Percentiles rank a stretch among this genome's conserved stretches.
Evolutionary conservation across 1,140 invertebrate species (phyloP).

Genomic region (Orchestia grillus): DNA sequence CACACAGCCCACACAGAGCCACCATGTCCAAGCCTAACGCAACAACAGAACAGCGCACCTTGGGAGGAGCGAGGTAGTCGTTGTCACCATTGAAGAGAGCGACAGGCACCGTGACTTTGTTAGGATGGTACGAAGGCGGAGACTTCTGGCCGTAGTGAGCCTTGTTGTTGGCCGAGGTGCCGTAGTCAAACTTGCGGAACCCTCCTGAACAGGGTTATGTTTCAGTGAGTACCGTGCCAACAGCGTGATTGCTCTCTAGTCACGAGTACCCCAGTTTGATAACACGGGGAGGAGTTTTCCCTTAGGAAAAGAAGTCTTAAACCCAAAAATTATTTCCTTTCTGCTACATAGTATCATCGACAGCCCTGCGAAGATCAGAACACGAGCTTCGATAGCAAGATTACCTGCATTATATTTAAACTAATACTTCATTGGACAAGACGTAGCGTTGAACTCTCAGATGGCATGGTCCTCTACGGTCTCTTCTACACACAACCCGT

Average conservation of each 20-base stretch:
- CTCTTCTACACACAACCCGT: no score
- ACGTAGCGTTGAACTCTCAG: no score
- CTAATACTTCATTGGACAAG: no score
- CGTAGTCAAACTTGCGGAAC: conserved; percentile 25
- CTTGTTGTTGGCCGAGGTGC: neutral
- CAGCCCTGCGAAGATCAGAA: no score
- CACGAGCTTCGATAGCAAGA: no score
- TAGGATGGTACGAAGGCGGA: neutral
- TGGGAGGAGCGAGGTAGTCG: conserved; percentile 31
- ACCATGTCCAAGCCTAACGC: neutral
- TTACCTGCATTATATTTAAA: no score
- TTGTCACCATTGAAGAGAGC: neutral
- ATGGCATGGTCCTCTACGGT: no score
- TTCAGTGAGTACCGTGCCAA: neutral
- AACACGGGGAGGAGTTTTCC: no score
- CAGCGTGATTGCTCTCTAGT: neutral
- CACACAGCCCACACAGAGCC: neutral
- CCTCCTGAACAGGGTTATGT: neutral
- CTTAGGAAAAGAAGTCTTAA: no score
- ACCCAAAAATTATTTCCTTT: no score
- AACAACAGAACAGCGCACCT: neutral
- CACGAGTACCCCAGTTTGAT: no score
- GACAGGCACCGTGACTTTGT: neutral
- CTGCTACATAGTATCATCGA: no score
- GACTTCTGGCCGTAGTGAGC: neutral